Percentiles rank a stretch among this genome's conserved stretches.
phyloP scores from a whole-genome alignment of 2,888 invertebrate species.

The Chydorus sphaericus region DNA sequence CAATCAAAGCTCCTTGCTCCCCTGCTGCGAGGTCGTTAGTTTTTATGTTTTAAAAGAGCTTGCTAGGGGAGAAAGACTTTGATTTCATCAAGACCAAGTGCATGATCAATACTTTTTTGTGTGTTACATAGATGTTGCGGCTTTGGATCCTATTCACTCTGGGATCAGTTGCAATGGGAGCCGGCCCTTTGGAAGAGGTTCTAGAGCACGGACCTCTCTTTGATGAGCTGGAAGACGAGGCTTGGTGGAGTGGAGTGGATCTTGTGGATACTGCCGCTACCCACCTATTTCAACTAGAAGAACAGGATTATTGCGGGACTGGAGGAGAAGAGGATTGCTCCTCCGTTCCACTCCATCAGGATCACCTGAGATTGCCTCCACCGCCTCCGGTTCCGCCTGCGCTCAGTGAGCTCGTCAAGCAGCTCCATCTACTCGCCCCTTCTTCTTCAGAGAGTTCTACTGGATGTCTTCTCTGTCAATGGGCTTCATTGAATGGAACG shows the following conservation, averaged over 20 bases:
- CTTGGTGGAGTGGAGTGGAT: conserved; percentile 15
- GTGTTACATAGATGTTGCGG: no score
- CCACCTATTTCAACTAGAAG: not conserved
- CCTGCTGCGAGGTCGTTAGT: no score
- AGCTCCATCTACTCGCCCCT: conserved; percentile 1
- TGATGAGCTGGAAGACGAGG: conserved; percentile 13
- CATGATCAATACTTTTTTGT: no score
- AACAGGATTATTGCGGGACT: conserved; percentile 6
- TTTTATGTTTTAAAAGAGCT: no score
- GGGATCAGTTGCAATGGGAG: no score
- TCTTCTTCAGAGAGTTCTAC: not conserved
- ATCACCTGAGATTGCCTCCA: conserved; percentile 10
- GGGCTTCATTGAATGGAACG: conserved; percentile 12
- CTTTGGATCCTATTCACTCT: no score
- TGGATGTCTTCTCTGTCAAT: conserved; percentile 11
- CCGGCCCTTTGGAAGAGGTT: conserved; percentile 10
- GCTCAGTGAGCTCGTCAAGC: conserved; percentile 8
- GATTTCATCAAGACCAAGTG: no score
- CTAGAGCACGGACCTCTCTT: conserved; percentile 11
- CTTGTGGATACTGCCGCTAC: conserved; percentile 8
- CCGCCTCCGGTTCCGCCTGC: conserved; percentile 12
- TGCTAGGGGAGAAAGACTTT: no score
- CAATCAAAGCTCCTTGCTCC: no score
- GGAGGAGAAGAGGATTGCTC: not conserved
- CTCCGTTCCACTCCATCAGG: conserved; percentile 1